Evolutionary conservation across 1,140 invertebrate species (phyloP), one percentile per base, ranked within the genome.

Genomic region (Drosophila athabasca): DNA sequence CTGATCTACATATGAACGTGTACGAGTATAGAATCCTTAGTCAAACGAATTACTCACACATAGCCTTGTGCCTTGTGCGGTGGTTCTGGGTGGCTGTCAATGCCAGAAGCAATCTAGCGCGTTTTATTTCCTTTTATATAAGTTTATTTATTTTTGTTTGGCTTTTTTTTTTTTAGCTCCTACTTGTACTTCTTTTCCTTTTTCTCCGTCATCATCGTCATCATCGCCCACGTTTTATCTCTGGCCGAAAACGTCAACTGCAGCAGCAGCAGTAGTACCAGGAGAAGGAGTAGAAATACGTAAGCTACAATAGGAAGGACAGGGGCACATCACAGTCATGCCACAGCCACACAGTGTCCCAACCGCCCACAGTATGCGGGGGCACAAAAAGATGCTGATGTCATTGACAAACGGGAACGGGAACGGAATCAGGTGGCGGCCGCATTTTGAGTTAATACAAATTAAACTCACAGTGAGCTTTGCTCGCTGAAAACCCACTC

Each of bases 171-270:
- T 19, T 19, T 19, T 19, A 19, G 15, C 15, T 64, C 24, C 54
- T 22, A 24, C 17, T 59, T 19, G 22, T 19, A 7, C 62, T 50
- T n/a, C 39, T 22, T 58, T 50, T 69, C 52, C 51, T 50, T 58
- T 58, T 70, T 43, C 67, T 73, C n/a, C 22, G n/a, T 41, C 39
- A 45, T 15, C 24, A 24, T 17, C n/a, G n/a, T 17, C n/a, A 43
- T 15, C 24, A 24, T 17, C 26, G 26, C 24, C 57, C 24, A 49
- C 22, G 29, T 48, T 59, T 59, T 59, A 17, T 58, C 24, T 58
- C 24, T 60, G 54, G 55, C 41, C 41, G 62, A 60, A 76, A 76
- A 76, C 55, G 62, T 76, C 54, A 76, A 75, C 50, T 76, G 73
- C 73, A 76, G 71, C 54, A 66, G 41, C 45, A 44, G 22, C 31